phyloP scores from a whole-genome alignment of 2,113 vertebrate genomes.

The Riparia riparia region DNA sequence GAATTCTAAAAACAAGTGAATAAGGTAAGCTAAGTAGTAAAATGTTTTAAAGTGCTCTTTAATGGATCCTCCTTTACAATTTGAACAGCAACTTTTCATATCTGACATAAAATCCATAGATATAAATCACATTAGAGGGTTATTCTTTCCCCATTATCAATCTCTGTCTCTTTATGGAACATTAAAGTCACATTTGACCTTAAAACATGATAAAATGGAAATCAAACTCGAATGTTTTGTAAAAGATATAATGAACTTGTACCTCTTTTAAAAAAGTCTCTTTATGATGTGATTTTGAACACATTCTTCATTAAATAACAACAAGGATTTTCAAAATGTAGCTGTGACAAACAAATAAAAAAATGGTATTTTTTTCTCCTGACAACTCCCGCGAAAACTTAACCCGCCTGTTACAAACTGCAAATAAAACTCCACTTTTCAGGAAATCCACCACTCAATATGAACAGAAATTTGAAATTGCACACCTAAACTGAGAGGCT shows the following conservation, averaged over 20 bases:
- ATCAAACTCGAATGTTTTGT: slow-evolving; percentile 76
- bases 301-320: slow-evolving; percentile 54
- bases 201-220: slow-evolving; percentile 84
- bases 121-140: slow-evolving; percentile 96
- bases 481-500: neutral
- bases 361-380: neutral
- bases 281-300: slow-evolving; percentile 63
- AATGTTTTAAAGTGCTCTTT: slow-evolving; percentile 86
- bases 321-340: slow-evolving; percentile 16
- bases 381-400: neutral
- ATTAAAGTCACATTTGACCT: slow-evolving; percentile 92
- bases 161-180: slow-evolving; percentile 95
- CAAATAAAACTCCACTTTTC: neutral
- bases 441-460: neutral
- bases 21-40: slow-evolving; percentile 81
- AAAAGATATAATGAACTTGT: slow-evolving; percentile 73
- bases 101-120: slow-evolving; percentile 98
- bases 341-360: neutral
- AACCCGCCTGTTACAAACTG: neutral
- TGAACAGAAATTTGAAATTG: neutral
- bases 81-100: slow-evolving; percentile 92
- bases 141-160: slow-evolving; percentile 95
- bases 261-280: slow-evolving; percentile 42
- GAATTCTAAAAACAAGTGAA: slow-evolving; percentile 76
- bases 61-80: slow-evolving; percentile 95